phyloP scores from a whole-genome alignment of 1,140 invertebrate genomes.

The Hyles vespertilio region DNA sequence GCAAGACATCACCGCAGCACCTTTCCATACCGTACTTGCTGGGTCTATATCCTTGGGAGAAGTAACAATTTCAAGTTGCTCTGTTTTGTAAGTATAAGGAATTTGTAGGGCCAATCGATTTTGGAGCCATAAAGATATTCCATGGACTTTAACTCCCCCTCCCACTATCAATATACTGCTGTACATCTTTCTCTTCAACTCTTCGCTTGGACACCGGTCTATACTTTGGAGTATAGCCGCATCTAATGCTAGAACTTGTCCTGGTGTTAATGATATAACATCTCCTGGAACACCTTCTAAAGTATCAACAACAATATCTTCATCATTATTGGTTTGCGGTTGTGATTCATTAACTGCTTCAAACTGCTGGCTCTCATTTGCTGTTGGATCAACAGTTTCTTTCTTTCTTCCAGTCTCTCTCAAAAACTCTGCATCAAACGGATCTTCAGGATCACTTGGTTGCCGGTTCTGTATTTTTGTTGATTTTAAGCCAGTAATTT shows the following conservation, averaged over 20 bases:
- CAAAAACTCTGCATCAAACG: conserved; percentile 94
- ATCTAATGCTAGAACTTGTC: conserved; percentile 90
- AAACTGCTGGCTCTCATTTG: conserved; percentile 80
- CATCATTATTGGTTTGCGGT: conserved; percentile 76
- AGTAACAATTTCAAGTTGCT: conserved; percentile 89
- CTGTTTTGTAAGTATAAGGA: conserved; percentile 85
- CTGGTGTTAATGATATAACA: conserved; percentile 82
- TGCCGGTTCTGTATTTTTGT: conserved; percentile 85
- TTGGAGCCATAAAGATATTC: conserved; percentile 91
- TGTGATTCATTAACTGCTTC: conserved; percentile 69
- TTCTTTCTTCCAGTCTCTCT: conserved; percentile 87
- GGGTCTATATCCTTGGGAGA: conserved; percentile 94
- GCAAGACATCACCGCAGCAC: conserved; percentile 94
- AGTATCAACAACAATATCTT: conserved; percentile 89
- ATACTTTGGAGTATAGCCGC: conserved; percentile 94
- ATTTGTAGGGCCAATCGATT: conserved; percentile 90
- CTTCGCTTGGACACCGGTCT: conserved; percentile 90
- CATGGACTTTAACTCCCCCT: conserved; percentile 91
- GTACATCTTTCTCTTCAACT: conserved; percentile 96
- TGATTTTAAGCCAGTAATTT: conserved; percentile 85
- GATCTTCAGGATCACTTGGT: conserved; percentile 92
- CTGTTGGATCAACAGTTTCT: conserved; percentile 67
- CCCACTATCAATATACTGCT: conserved; percentile 94
- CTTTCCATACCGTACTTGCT: conserved; percentile 93
- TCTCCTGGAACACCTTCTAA: conserved; percentile 79